Conservation (phyloP, 2,888 invertebrate species). For the Hedya salicella region DNA sequence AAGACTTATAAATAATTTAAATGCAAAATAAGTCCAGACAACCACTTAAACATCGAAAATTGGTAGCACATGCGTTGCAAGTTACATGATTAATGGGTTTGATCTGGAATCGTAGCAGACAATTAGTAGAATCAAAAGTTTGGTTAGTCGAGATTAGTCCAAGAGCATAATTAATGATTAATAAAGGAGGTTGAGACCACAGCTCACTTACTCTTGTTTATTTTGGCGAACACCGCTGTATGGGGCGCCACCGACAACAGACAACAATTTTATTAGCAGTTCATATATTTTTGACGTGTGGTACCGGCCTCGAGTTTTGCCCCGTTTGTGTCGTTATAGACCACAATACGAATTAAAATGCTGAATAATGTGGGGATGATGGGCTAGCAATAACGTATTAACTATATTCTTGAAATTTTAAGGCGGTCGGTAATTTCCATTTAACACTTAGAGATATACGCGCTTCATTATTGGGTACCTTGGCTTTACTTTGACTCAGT, state of each 20-base stretch:
- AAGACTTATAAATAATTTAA: conserved; percentile 39
- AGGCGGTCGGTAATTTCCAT: too few species aligned
- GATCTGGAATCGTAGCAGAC: conserved; percentile 68
- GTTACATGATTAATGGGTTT: conserved; percentile 59
- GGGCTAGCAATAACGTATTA: not conserved
- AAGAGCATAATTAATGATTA: conserved; percentile 65
- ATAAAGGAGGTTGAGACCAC: conserved; percentile 82
- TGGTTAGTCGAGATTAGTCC: conserved; percentile 81
- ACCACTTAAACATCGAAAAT: conserved; percentile 24
- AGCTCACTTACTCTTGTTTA: conserved; percentile 84
- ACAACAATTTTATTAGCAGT: conserved; percentile 77
- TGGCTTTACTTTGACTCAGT: not conserved
- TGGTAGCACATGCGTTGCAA: conserved; percentile 67
- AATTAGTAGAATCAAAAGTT: conserved; percentile 74
- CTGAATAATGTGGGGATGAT: not conserved
- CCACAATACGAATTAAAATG: too few species aligned
- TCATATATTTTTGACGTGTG: not conserved
- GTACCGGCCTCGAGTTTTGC: not conserved
- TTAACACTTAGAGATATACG: not conserved
- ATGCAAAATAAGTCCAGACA: conserved; percentile 54
- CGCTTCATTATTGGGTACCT: not conserved
- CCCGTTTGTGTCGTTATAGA: too few species aligned
- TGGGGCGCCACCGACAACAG: conserved; percentile 85
- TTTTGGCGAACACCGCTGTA: conserved; percentile 82
- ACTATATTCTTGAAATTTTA: not conserved